Conservation (phyloP, 2,888 invertebrate genomes). For the Philopedon plagiatum region DNA sequence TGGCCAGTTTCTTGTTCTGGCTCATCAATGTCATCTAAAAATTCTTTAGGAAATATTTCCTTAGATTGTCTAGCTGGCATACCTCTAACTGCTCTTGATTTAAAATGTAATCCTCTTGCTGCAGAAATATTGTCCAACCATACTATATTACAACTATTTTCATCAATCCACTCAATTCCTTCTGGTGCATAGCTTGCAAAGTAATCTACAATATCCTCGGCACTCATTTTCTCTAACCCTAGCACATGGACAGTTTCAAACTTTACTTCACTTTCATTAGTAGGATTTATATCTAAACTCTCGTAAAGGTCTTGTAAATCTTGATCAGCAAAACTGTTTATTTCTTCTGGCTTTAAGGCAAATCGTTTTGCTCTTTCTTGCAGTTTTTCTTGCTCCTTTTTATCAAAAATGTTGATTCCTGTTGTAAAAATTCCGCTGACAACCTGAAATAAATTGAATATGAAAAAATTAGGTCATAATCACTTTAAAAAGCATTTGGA, state of each 20-base stretch:
- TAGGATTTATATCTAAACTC: conserved; percentile 73
- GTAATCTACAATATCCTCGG: conserved; percentile 85
- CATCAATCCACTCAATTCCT: conserved; percentile 86
- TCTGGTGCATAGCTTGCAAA: conserved; percentile 84
- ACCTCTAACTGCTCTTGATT: conserved; percentile 68
- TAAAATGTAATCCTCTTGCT: conserved; percentile 73
- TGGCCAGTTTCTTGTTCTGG: conserved; percentile 53
- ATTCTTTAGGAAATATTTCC: conserved; percentile 60
- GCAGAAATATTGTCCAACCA: conserved; percentile 75
- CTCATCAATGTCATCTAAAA: conserved; percentile 52
- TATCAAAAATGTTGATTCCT: conserved; percentile 70
- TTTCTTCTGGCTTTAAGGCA: conserved; percentile 69
- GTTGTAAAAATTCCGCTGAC: conserved; percentile 66
- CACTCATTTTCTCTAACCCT: conserved; percentile 83
- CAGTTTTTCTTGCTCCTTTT: conserved; percentile 71
- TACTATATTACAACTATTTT: conserved; percentile 81
- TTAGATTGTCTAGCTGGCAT: conserved; percentile 61
- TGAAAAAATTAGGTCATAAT: conserved; percentile 12
- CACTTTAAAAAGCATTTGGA: background rate
- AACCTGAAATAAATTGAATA: conserved; percentile 1
- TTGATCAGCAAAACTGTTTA: conserved; percentile 66
- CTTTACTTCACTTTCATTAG: conserved; percentile 76
- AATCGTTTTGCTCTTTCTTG: conserved; percentile 74
- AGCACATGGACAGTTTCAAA: conserved; percentile 83
- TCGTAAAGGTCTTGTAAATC: conserved; percentile 65